Percentiles rank a stretch among this genome's conserved stretches.
Evolutionary conservation across 2,113 vertebrate species (phyloP).

Genomic region (Pogonocichla stellata): DNA sequence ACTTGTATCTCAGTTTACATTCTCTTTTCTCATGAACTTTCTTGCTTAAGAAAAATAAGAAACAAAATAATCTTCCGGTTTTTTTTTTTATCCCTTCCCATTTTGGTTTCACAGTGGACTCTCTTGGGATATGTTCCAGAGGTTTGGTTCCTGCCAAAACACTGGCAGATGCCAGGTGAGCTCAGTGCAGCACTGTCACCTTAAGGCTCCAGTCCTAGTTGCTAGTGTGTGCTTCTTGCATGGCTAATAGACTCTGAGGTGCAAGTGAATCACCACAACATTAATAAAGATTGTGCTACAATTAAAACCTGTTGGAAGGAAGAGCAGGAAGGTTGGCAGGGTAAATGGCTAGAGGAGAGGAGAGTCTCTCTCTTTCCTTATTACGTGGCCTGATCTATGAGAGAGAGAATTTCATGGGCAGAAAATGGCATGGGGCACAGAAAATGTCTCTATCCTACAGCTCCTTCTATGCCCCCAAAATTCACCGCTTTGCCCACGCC

Average conservation of each 20-base stretch:
- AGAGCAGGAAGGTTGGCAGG: neutral
- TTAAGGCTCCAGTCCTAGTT: neutral
- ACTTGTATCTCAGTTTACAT: constrained; percentile 5
- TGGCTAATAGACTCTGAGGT: neutral
- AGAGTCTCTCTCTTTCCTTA: neutral
- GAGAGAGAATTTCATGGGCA: neutral
- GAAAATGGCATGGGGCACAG: neutral
- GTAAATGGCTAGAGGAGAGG: neutral
- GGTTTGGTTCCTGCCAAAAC: neutral
- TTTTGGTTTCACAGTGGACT: neutral
- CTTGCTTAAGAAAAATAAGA: neutral
- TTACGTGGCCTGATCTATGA: neutral
- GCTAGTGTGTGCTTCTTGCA: neutral
- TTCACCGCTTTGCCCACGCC: neutral
- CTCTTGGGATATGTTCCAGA: neutral
- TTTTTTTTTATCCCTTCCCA: neutral
- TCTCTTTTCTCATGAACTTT: neutral
- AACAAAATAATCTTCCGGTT: neutral
- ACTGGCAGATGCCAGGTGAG: neutral
- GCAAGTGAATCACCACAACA: neutral
- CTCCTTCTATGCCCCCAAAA: neutral
- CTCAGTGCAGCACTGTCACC: neutral
- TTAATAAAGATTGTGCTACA: neutral
- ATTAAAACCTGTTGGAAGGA: neutral
- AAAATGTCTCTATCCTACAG: neutral